These are phyloP conservation scores for Thamnophis sirtalis DNA, from an alignment of 2,113 vertebrate species.

Conservation along the genomic window DNA sequence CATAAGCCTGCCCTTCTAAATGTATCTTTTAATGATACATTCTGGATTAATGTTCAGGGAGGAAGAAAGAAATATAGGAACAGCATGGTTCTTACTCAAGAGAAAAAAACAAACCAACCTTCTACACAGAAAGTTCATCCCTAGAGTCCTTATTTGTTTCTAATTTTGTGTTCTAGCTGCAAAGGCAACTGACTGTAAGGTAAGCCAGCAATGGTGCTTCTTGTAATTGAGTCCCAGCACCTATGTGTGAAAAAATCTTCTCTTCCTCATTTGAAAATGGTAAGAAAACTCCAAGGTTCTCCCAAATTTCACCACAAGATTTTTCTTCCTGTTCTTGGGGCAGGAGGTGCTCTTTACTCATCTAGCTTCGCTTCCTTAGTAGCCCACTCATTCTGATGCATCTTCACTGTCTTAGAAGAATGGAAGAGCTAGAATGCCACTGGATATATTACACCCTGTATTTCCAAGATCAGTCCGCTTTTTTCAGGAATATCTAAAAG, in stretches of 20 bases:
- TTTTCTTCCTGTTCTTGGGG: background rate
- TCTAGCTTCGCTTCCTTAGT: background rate
- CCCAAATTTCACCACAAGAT: conserved; percentile 1
- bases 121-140: background rate
- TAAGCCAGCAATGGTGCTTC: background rate
- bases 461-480: conserved; percentile 71
- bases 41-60: fast-evolving
- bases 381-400: background rate
- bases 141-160: background rate
- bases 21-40: background rate
- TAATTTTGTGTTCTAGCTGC: background rate
- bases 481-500: conserved; percentile 93
- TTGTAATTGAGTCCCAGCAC: background rate
- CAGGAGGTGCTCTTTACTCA: conserved; percentile 30
- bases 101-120: conserved; percentile 17
- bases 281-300: background rate
- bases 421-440: conserved; percentile 24
- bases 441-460: background rate
- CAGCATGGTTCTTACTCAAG: background rate
- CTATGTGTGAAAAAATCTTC: background rate
- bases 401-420: conserved; percentile 12
- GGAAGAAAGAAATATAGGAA: conserved; percentile 9
- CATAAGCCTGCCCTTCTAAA: conserved; percentile 25
- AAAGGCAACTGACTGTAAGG: background rate
- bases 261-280: conserved; percentile 1